Percentiles rank a stretch among this genome's conserved stretches.
phyloP scores from a whole-genome alignment of 2,797 vertebrate species.

The Neosalanx taihuensis region DNA sequence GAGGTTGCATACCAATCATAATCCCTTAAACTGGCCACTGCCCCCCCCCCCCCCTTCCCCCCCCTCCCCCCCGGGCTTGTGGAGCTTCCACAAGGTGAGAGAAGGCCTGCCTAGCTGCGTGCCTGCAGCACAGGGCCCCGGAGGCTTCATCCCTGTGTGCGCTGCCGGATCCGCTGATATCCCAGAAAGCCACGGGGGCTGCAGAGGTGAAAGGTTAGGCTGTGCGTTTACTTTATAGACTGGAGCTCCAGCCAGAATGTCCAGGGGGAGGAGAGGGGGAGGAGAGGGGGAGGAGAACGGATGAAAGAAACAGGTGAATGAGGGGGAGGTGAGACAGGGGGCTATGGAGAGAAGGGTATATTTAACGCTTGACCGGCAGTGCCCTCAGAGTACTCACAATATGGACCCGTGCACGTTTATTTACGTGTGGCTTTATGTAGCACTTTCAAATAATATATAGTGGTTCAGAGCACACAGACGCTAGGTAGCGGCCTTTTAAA shows the following conservation, averaged over 20 bases:
- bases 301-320: neutral
- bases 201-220: slow-evolving; percentile 47
- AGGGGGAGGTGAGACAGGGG: slow-evolving; percentile 4
- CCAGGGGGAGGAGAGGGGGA: slow-evolving; percentile 29
- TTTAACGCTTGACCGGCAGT: slow-evolving; percentile 48
- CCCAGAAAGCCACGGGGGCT: slow-evolving; percentile 25
- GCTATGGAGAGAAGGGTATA: slow-evolving; percentile 33
- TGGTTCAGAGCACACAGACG: slow-evolving; percentile 34
- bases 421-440: slow-evolving; percentile 59
- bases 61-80: slow-evolving; percentile 38
- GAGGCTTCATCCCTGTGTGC: slow-evolving; percentile 40
- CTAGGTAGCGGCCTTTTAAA: slow-evolving; percentile 53
- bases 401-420: slow-evolving; percentile 28
- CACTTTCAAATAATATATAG: slow-evolving; percentile 40
- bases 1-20: neutral
- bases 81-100: slow-evolving; percentile 14
- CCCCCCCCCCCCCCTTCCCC: neutral
- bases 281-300: neutral
- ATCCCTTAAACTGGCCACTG: neutral
- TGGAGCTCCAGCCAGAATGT: slow-evolving; percentile 45
- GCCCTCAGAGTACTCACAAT: slow-evolving; percentile 43
- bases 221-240: slow-evolving; percentile 58
- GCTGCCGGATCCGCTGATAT: slow-evolving; percentile 28
- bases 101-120: slow-evolving; percentile 56
- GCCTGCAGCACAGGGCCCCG: slow-evolving; percentile 33